Base-by-base conservation (phyloP, 1,140 invertebrate genomes). In the Drosophila nannoptera region DNA sequence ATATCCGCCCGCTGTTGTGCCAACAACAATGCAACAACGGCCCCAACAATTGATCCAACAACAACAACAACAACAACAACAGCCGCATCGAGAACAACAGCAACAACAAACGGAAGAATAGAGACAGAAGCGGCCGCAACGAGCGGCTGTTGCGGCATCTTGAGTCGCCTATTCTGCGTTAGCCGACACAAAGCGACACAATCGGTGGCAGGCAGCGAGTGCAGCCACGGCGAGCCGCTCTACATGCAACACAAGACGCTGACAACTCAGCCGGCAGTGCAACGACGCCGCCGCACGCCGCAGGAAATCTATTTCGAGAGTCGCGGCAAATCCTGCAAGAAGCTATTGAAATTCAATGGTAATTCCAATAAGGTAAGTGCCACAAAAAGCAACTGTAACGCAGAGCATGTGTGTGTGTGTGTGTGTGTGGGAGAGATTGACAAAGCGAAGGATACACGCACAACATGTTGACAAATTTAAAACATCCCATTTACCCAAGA, bases 241-340 rank as follows among this genome's bases (percentile, higher is more conserved):
- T 69, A 60, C 54, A 69, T 73, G 54, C 81, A 71, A 33, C 64
- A 69, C 7, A 76, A 76, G 22, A 52, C 65, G 73, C 43, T 73
- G 66, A 72, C 77, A 52, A 71, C 76, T 54, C 53, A 75, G 59
- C 66, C 78, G 72, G 29, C 71, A 80, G 50, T 75, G 49, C 69
- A 75, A 52, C 76, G 73, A 60, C 69, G 81, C 31, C 80, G 87
- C 36, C 92, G 93, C 43, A 89, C 87, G 53, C 88, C 94, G 38
- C 93, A 94, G 88, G 91, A 94, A 90, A 93, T 94, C 87, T 94
- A 94, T 78, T 94, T 94, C 72, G 93, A 94, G 80, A 94, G 92
- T 72, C 91, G 93, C 33, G 94, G 94, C 60, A 94, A 94, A 78
- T 93, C 93, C 78, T 94, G 93, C 89, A 92, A 92, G 76, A 94